Evolutionary conservation across 2,113 vertebrate species (phyloP).

Genomic region (Seriola quinqueradiata): DNA sequence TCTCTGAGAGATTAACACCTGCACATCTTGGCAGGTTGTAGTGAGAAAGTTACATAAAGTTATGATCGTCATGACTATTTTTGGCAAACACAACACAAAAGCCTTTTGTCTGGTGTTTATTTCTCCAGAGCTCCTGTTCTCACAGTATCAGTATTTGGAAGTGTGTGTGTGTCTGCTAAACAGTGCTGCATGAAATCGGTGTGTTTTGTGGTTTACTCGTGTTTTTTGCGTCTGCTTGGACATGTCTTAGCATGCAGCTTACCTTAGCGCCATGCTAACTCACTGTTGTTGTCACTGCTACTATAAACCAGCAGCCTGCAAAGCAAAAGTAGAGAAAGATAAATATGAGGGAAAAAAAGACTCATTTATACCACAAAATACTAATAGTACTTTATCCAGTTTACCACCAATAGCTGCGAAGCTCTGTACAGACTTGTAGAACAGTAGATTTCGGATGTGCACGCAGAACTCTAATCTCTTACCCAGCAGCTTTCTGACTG

Average conservation of each 20-base stretch:
- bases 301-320: not conserved
- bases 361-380: not conserved
- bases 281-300: not conserved
- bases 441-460: not conserved
- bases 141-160: not conserved
- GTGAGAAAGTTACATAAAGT: not conserved
- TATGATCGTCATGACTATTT: not conserved
- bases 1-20: conserved; percentile 17
- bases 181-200: not conserved
- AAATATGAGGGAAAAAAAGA: not conserved
- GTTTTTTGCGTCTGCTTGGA: not conserved
- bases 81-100: not conserved
- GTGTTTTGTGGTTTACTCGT: not conserved
- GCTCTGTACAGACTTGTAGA: not conserved
- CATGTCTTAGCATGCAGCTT: not conserved
- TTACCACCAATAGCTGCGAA: not conserved
- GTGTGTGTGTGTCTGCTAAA: not conserved
- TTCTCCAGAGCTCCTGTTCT: not conserved
- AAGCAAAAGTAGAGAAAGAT: not conserved
- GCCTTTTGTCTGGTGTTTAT: not conserved
- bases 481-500: not conserved
- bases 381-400: not conserved
- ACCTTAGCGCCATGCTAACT: not conserved
- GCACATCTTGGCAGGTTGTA: not conserved
- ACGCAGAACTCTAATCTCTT: not conserved